Conservation (phyloP, 2,113 vertebrate species). For the Columba janthina region DNA sequence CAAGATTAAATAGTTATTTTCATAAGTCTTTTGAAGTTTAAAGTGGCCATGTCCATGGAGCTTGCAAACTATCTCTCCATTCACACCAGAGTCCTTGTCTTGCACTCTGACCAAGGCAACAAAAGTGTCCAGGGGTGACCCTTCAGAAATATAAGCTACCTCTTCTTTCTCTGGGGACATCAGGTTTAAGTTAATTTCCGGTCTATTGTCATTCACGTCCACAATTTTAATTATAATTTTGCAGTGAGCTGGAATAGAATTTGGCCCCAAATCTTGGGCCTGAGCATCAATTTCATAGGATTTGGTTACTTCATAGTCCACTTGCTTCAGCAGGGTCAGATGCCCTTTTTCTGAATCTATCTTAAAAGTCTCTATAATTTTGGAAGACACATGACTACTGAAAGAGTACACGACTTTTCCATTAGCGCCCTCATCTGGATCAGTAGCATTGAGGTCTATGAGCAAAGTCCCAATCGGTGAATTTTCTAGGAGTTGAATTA, state of each 20-base stretch:
- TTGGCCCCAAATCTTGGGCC: slow-evolving; percentile 95
- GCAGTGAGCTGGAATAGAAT: slow-evolving; percentile 95
- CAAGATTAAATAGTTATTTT: slow-evolving; percentile 96
- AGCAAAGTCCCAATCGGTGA: slow-evolving; percentile 87
- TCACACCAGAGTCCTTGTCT: slow-evolving; percentile 90
- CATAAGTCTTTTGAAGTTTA: slow-evolving; percentile 92
- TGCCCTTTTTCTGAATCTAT: slow-evolving; percentile 91
- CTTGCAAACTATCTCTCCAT: slow-evolving; percentile 89
- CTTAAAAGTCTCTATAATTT: slow-evolving; percentile 90
- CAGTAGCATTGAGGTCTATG: slow-evolving; percentile 94
- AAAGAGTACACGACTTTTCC: slow-evolving; percentile 94
- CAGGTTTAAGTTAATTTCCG: slow-evolving; percentile 93
- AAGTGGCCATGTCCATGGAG: slow-evolving; percentile 96
- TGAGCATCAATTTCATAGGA: slow-evolving; percentile 96
- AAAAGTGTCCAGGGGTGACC: slow-evolving; percentile 89
- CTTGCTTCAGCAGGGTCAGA: slow-evolving; percentile 89
- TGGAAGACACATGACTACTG: slow-evolving; percentile 91
- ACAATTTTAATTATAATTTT: slow-evolving; percentile 95
- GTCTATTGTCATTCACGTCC: slow-evolving; percentile 97
- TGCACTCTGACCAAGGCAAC: slow-evolving; percentile 94
- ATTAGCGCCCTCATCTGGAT: slow-evolving; percentile 97
- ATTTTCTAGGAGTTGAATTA: slow-evolving; percentile 87
- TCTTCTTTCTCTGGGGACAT: slow-evolving; percentile 95
- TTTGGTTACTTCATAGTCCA: slow-evolving; percentile 89
- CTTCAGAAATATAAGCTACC: slow-evolving; percentile 91